Evolutionary conservation across 2,888 invertebrate genomes (phyloP), one percentile per base, ranked within the genome.

Genomic region (Megaustenia siamemsis): DNA sequence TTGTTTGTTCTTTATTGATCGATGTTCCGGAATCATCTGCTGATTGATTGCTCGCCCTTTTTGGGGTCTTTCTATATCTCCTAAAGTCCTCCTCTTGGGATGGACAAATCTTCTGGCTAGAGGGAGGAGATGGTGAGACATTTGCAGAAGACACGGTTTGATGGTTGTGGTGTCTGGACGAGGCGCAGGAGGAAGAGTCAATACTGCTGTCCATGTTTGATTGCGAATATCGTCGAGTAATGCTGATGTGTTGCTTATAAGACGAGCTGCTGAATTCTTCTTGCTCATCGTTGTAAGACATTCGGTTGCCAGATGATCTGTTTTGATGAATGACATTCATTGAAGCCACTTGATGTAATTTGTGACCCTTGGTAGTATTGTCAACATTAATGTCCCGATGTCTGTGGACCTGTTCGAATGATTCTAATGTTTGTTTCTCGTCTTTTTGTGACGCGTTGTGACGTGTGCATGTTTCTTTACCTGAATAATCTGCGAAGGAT

Each of bases 191-290:
- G 18, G 63, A 75, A 6, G 82, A 75, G 28, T 18, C 35, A 38
- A 63, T 63, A 43, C 69, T 32, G 4, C 75, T 82, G 43, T 82
- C 82, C 12, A 53, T 38, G 43, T 75, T 75, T 18, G 35, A 68
- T 18, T 38, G 32, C 1, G 60, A 60, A 28, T 60, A 4, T 28
- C 28, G 28, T n/a, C 60, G 2, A 60, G 28, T 53, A 53, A 53
- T 15, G 53, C 15, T 5, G 24, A 15, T 60, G 60, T 60, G n/a
- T 60, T 60, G 28, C 8, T n/a, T 60, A n/a, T 2, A 60, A 60
- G 12, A 60, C 6, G n/a, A 3, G 60, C 4, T 4, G 28, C 6
- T 60, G 4, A 60, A 28, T n/a, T n/a, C n/a, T n/a, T n/a, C n/a
- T n/a, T n/a, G n/a, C n/a, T n/a, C 60, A 60, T n/a, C 21, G 60